Conservation (phyloP, 53 echinoderm and acorn worm genomes). For the Apostichopus leukothele region DNA sequence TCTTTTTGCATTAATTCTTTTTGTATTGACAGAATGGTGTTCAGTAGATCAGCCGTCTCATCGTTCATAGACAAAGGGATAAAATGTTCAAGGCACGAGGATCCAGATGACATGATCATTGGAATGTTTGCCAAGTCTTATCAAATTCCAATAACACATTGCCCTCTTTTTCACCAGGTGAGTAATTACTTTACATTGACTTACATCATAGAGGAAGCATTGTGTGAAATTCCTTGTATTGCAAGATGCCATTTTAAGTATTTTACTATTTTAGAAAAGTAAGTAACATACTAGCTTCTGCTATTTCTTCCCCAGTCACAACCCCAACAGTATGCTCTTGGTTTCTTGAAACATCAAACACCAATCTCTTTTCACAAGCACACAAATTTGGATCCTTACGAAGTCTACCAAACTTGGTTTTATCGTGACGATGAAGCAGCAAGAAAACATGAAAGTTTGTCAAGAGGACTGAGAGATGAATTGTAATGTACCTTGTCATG, state of each 20-base stretch:
- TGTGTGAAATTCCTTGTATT: background rate
- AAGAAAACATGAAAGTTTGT: conserved; percentile 7
- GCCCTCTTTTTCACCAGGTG: conserved; percentile 97
- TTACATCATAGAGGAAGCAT: too few species aligned
- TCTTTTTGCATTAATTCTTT: background rate
- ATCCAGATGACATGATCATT: conserved; percentile 98
- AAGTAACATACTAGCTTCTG: background rate
- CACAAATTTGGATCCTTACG: conserved; percentile 68
- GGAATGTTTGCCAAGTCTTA: conserved; percentile 85
- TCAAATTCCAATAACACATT: conserved; percentile 69
- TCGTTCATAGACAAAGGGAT: conserved; percentile 47
- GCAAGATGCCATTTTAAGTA: background rate
- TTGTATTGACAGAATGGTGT: conserved; percentile 64
- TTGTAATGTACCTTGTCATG: conserved; percentile 25
- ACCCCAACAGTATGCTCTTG: conserved; percentile 76
- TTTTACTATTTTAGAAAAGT: background rate
- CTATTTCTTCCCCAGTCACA: conserved; percentile 62
- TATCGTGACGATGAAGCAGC: conserved; percentile 61
- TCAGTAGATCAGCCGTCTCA: conserved; percentile 65
- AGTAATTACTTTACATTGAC: background rate
- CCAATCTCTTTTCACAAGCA: conserved; percentile 98
- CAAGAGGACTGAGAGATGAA: conserved; percentile 46
- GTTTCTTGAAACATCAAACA: conserved; percentile 77
- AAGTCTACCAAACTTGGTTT: conserved; percentile 86
- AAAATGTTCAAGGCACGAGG: conserved; percentile 62